Conservation (phyloP, 2,797 vertebrate genomes). For the Artibeus jamaicensis region DNA sequence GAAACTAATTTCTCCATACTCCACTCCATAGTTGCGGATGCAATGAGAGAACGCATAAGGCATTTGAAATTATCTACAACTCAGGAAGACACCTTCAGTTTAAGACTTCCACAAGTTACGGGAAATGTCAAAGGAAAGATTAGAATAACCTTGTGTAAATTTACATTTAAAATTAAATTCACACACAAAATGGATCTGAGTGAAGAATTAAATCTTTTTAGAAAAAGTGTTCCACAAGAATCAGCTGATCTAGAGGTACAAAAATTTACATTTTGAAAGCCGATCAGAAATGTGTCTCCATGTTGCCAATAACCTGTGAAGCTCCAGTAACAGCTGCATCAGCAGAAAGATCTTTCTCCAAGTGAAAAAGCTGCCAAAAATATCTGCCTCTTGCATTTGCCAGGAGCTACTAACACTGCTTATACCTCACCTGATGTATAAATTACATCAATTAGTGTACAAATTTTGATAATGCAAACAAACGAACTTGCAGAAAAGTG, state of each 20-base stretch:
- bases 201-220: conserved; percentile 10
- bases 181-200: neutral
- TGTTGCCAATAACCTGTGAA: neutral
- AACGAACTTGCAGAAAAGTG: neutral
- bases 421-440: neutral
- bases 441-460: neutral
- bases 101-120: neutral
- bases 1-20: neutral
- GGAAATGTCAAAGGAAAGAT: conserved; percentile 15
- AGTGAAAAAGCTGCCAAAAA: neutral
- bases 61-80: neutral
- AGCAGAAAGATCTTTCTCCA: neutral
- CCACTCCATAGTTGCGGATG: neutral
- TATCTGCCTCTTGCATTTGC: neutral
- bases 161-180: conserved; percentile 42
- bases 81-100: neutral
- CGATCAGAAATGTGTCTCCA: neutral
- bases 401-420: neutral
- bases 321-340: neutral
- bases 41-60: neutral
- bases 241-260: neutral
- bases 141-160: neutral
- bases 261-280: neutral
- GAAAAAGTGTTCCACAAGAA: neutral
- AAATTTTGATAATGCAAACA: neutral